Percentiles rank a stretch among this genome's conserved stretches.
phyloP scores from a whole-genome alignment of 2,113 vertebrate genomes.

The Percina caprodes region DNA sequence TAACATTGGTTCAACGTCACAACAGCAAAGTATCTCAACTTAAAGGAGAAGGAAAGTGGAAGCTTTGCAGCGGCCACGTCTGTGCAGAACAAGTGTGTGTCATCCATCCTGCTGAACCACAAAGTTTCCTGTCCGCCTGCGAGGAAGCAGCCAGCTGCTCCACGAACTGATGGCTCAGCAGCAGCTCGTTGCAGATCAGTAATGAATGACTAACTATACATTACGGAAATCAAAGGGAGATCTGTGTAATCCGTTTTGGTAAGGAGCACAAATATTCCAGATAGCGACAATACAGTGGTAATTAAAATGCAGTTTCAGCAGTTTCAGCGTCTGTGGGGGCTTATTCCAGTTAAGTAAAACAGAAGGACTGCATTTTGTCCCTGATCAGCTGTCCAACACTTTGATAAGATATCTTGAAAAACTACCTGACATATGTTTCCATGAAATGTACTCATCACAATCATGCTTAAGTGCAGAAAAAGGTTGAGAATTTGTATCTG shows the following conservation, averaged over 20 bases:
- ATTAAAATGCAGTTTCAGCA: neutral
- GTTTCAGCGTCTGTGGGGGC: too few relatives aligned
- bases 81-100: constrained; percentile 15
- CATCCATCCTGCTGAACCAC: constrained; percentile 38
- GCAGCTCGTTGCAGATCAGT: neutral
- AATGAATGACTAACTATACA: neutral
- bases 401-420: neutral
- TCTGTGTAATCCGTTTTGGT: neutral
- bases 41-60: neutral
- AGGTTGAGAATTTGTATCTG: too few relatives aligned
- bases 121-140: constrained; percentile 15
- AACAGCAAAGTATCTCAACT: neutral
- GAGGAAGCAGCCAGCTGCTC: neutral
- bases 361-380: too few relatives aligned
- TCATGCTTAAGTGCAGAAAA: too few relatives aligned
- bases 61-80: constrained; percentile 12
- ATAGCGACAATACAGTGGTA: neutral
- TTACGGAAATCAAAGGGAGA: neutral
- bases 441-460: too few relatives aligned
- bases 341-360: too few relatives aligned
- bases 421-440: too few relatives aligned
- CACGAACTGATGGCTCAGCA: neutral
- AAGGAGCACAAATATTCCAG: neutral
- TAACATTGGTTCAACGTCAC: neutral
- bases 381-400: too few relatives aligned